phyloP scores from a whole-genome alignment of 2,888 invertebrate genomes.

The Microctonus hyperodae region DNA sequence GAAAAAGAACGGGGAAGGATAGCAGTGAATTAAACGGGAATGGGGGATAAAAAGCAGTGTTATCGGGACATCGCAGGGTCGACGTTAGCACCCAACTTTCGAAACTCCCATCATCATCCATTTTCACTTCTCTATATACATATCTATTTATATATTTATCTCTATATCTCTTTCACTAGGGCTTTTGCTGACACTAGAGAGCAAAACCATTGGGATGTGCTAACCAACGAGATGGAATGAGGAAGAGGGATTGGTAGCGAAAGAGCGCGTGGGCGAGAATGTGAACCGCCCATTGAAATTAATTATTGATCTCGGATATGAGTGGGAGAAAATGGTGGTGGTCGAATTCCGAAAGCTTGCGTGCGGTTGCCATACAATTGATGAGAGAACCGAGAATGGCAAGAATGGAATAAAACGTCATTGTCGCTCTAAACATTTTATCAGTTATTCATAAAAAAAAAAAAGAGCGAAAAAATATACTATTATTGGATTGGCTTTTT shows the following conservation, averaged over 20 bases:
- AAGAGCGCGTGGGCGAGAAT: not conserved
- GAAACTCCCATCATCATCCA: slow-evolving; percentile 39
- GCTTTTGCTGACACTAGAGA: slow-evolving; percentile 30
- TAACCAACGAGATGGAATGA: slow-evolving; percentile 34
- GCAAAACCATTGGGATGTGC: slow-evolving; percentile 3
- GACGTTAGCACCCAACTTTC: slow-evolving; percentile 40
- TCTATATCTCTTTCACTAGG: slow-evolving; percentile 43
- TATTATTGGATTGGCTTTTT: not conserved
- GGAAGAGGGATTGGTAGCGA: slow-evolving; percentile 27
- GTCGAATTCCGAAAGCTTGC: not conserved
- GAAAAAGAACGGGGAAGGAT: not conserved
- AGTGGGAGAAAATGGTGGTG: not conserved
- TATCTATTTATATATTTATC: not conserved
- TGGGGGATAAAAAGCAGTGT: slow-evolving; percentile 58
- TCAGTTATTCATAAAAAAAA: not conserved
- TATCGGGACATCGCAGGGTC: slow-evolving; percentile 59
- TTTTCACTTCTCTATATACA: not conserved
- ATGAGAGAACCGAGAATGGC: not conserved
- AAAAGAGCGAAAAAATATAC: not conserved
- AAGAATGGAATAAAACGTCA: not conserved
- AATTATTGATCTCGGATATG: slow-evolving; percentile 62
- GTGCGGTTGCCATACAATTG: not conserved
- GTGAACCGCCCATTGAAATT: slow-evolving; percentile 51
- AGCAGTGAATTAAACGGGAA: slow-evolving; percentile 57
- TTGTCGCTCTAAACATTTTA: not conserved